Conservation (phyloP, 2,797 vertebrate species). For the Jordanella pulchra region DNA sequence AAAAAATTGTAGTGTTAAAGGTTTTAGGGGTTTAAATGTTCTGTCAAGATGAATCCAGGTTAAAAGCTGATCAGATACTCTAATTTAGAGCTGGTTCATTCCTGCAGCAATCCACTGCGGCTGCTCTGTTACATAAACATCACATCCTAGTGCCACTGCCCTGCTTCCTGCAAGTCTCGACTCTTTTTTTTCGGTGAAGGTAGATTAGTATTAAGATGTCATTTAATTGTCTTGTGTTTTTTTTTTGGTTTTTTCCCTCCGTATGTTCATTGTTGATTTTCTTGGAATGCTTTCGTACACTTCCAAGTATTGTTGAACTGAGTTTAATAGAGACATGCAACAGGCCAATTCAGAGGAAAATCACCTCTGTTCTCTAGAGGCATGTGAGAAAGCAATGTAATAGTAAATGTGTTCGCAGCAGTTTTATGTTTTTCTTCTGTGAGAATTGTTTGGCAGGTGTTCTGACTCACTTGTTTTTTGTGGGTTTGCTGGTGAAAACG, state of each 20-base stretch:
- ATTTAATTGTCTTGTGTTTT: constrained; percentile 30
- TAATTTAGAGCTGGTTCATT: constrained; percentile 22
- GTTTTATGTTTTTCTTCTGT: constrained; percentile 34
- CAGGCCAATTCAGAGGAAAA: constrained; percentile 36
- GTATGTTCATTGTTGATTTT: constrained; percentile 53
- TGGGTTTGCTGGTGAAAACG: constrained; percentile 40
- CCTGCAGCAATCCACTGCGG: constrained; percentile 12
- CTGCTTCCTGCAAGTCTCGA: constrained; percentile 4
- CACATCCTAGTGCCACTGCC: constrained; percentile 18
- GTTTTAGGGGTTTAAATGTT: constrained; percentile 19
- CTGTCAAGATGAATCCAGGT: constrained; percentile 16
- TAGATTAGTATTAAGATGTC: constrained; percentile 37
- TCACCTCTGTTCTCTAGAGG: constrained; percentile 25
- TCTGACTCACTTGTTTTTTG: constrained; percentile 58
- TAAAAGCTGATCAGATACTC: constrained; percentile 31
- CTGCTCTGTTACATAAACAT: constrained; percentile 51
- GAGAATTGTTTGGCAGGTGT: constrained; percentile 30
- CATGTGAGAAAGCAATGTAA: constrained; percentile 13
- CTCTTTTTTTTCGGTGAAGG: constrained; percentile 29
- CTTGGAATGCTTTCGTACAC: constrained; percentile 45
- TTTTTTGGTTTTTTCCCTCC: constrained; percentile 12
- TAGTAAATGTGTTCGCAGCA: constrained; percentile 3
- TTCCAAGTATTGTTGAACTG: constrained; percentile 74
- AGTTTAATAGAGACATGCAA: constrained; percentile 33
- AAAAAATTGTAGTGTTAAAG: neutral